These are phyloP conservation scores for Dicyrtomina minuta DNA, from an alignment of 2,888 invertebrate species.

Conservation along the genomic window DNA sequence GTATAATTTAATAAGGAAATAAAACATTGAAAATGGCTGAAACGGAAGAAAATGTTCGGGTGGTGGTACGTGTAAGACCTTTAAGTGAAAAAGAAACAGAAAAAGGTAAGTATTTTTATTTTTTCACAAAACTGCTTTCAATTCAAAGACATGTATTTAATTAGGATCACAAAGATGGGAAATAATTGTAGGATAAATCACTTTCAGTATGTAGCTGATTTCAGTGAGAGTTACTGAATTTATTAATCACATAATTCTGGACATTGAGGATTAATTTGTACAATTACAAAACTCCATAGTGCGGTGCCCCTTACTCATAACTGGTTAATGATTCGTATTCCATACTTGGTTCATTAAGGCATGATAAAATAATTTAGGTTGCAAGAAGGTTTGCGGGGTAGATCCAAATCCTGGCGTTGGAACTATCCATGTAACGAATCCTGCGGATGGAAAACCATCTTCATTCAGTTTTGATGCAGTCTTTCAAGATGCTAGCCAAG, in stretches of 20 bases:
- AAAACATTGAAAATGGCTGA: no score
- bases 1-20: no score
- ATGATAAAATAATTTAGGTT: no score
- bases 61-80: constrained; percentile 92
- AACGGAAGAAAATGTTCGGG: constrained; percentile 92
- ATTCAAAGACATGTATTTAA: not conserved
- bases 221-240: no score
- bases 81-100: constrained; percentile 81
- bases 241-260: no score
- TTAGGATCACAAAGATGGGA: not conserved
- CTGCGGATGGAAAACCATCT: constrained; percentile 38
- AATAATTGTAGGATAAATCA: no score
- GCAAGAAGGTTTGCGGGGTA: constrained; percentile 9
- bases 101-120: constrained; percentile 61
- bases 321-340: no score
- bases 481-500: constrained; percentile 82
- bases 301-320: no score
- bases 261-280: no score
- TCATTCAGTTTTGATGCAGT: constrained; percentile 93
- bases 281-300: no score
- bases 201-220: no score
- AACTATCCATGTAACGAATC: constrained; percentile 28
- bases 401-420: not conserved
- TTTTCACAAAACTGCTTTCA: not conserved
- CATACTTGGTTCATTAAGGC: no score